Evolutionary conservation across 2,797 vertebrate genomes (phyloP).

Genomic region (Eurystomus glaucurus): DNA sequence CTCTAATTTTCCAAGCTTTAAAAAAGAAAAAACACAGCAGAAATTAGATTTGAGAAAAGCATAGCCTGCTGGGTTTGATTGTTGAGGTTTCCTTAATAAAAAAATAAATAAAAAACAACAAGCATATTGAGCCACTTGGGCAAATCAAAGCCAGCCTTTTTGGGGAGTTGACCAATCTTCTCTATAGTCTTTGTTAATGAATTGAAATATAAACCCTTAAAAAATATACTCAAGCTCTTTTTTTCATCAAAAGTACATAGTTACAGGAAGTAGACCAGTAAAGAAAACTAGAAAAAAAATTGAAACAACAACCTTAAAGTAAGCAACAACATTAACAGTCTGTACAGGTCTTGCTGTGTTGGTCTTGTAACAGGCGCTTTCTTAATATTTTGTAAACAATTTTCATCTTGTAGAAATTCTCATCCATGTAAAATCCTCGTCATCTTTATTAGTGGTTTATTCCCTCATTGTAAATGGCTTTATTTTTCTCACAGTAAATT

Average conservation of each 20-base stretch:
- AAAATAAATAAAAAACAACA: neutral
- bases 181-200: neutral
- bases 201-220: neutral
- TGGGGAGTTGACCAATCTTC: neutral
- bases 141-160: neutral
- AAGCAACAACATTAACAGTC: neutral
- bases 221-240: neutral
- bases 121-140: neutral
- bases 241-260: neutral
- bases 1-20: neutral
- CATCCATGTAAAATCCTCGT: neutral
- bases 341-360: neutral
- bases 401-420: neutral
- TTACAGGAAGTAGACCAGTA: neutral
- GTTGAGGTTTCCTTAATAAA: neutral
- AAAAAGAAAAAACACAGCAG: neutral
- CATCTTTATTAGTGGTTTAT: neutral
- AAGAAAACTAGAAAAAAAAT: neutral
- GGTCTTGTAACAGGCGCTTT: neutral
- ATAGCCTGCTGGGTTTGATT: neutral
- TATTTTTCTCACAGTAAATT: neutral
- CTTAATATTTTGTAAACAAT: neutral
- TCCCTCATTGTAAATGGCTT: neutral
- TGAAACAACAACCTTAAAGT: neutral
- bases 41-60: neutral